Evolutionary conservation across 2,888 invertebrate genomes (phyloP).

Genomic region (Heliconius charithonia): DNA sequence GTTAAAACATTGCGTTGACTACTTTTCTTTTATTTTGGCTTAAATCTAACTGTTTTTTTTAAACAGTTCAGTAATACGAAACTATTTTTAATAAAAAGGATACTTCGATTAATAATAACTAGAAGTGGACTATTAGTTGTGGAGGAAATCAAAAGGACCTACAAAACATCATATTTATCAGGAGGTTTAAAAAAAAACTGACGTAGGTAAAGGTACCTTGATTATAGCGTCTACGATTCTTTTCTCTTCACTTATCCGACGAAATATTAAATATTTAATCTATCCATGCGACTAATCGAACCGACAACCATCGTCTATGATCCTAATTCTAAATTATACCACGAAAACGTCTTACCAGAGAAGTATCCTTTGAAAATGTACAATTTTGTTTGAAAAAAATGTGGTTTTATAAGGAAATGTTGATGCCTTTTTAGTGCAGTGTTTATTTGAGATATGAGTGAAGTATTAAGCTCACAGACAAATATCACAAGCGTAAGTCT

Average conservation of each 20-base stretch:
- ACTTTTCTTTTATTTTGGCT: too few relatives aligned
- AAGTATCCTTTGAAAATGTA: neutral
- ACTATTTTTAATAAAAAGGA: too few relatives aligned
- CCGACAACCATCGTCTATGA: neutral
- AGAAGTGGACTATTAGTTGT: too few relatives aligned
- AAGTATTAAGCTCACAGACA: slow-evolving; percentile 7
- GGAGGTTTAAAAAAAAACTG: neutral
- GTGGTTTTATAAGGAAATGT: neutral
- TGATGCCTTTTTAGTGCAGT: slow-evolving; percentile 4
- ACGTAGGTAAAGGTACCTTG: neutral
- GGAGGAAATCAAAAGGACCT: too few relatives aligned
- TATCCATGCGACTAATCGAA: neutral
- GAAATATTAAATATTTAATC: neutral
- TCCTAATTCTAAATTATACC: neutral
- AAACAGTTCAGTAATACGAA: too few relatives aligned
- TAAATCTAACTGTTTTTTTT: too few relatives aligned
- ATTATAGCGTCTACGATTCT: neutral
- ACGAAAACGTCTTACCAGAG: neutral
- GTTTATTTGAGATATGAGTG: slow-evolving; percentile 14
- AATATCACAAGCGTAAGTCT: neutral
- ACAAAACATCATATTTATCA: too few relatives aligned
- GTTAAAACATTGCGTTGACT: too few relatives aligned
- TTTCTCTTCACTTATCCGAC: too few relatives aligned
- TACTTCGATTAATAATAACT: too few relatives aligned
- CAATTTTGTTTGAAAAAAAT: slow-evolving; percentile 1